A percentile compares a stretch with the other conserved stretches of the same genome.
Evolutionary conservation across 2,888 invertebrate genomes (phyloP).

Genomic region (Oscheius sp.): DNA sequence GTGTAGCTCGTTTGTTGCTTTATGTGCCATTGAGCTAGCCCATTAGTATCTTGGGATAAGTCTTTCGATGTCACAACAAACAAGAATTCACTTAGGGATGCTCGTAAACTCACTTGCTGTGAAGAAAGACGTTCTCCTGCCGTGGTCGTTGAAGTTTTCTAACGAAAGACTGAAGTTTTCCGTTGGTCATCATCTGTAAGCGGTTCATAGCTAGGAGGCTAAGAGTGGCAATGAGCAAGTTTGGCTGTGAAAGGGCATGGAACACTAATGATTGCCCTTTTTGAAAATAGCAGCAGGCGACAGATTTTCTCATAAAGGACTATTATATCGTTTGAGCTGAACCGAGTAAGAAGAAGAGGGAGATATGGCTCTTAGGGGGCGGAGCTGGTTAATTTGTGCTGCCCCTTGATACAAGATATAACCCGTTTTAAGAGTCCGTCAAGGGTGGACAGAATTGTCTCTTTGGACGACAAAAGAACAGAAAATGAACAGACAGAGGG

Average conservation of each 20-base stretch:
- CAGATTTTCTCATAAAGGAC: too few species aligned
- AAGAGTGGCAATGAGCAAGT: too few species aligned
- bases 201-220: too few species aligned
- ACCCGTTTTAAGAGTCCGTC: neutral
- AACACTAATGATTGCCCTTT: neutral
- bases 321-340: neutral
- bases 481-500: too few species aligned
- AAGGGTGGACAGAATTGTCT: too few species aligned
- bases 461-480: too few species aligned
- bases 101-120: conserved; percentile 28
- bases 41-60: conserved; percentile 12
- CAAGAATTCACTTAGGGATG: conserved; percentile 2
- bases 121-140: conserved; percentile 25
- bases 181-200: conserved; percentile 23
- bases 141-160: conserved; percentile 26
- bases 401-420: conserved; percentile 18
- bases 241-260: neutral
- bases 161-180: conserved; percentile 21
- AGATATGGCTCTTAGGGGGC: neutral
- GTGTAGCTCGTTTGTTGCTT: conserved; percentile 21
- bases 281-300: too few species aligned
- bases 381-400: conserved; percentile 28
- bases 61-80: conserved; percentile 3
- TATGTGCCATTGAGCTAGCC: conserved; percentile 30
- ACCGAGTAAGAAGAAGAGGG: neutral